These are phyloP conservation scores for Molossus molossus DNA, from an alignment of 2,797 vertebrate genomes.

Conservation along the genomic window DNA sequence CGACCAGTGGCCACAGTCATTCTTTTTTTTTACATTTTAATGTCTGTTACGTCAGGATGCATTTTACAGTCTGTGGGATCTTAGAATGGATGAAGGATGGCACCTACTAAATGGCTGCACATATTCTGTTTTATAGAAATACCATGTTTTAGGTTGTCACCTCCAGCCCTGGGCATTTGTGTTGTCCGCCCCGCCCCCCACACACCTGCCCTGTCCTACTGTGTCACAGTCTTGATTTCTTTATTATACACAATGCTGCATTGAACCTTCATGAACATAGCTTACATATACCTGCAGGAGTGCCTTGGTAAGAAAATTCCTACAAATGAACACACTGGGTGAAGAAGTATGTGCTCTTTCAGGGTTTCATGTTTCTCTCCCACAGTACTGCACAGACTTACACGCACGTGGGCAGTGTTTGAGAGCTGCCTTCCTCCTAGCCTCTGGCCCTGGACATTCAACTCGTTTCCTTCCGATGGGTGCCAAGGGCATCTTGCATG, in stretches of 20 bases:
- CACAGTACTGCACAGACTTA: not conserved
- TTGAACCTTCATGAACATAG: rapidly evolving
- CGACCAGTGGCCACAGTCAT: not conserved
- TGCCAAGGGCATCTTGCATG: not conserved
- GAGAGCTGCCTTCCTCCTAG: not conserved
- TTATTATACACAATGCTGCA: not conserved
- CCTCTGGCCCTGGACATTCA: not conserved
- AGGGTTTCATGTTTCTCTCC: not conserved
- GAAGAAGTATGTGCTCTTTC: not conserved
- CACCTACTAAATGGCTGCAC: not conserved
- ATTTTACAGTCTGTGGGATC: not conserved
- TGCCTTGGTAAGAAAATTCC: not conserved
- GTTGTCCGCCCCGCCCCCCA: not conserved
- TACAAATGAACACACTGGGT: not conserved
- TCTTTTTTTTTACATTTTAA: not conserved
- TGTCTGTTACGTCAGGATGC: not conserved
- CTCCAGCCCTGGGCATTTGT: rapidly evolving
- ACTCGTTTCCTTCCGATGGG: not conserved
- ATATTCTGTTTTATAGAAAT: not conserved
- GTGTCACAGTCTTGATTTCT: not conserved
- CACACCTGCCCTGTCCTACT: not conserved
- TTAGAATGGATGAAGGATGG: not conserved
- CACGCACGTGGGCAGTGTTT: not conserved
- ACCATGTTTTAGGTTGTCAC: not conserved
- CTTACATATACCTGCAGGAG: not conserved